These are phyloP conservation scores for Phyllostomus hastatus DNA, from an alignment of 2,113 vertebrate species.

Conservation along the genomic window DNA sequence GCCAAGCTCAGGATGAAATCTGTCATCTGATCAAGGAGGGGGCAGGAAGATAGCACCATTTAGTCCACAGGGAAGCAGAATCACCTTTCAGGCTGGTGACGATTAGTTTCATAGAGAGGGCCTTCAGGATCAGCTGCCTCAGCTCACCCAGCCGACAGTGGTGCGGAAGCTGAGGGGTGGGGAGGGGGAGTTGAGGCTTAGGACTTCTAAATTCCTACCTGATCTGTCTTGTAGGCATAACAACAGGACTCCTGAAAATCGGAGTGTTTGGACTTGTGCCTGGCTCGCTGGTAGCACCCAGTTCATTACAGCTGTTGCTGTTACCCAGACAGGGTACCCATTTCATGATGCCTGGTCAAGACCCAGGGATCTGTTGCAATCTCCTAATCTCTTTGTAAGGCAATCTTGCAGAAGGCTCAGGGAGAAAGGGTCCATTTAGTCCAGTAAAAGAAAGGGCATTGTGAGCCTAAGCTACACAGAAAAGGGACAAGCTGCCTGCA, in stretches of 20 bases:
- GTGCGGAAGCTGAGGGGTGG: not conserved
- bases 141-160: not conserved
- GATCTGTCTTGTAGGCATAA: not conserved
- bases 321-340: not conserved
- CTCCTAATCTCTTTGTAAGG: not conserved
- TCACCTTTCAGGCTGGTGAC: not conserved
- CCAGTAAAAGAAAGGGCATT: not conserved
- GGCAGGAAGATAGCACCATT: not conserved
- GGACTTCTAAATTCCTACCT: not conserved
- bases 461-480: not conserved
- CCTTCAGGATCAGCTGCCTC: not conserved
- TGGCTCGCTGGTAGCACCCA: not conserved
- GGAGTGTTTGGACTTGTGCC: not conserved
- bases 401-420: not conserved
- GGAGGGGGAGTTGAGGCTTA: not conserved
- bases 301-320: not conserved
- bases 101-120: no score
- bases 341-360: not conserved
- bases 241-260: not conserved
- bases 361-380: not conserved
- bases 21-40: not conserved
- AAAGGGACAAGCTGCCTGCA: not conserved
- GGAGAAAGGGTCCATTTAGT: not conserved
- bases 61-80: not conserved
- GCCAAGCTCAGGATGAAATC: not conserved